A percentile compares a stretch with the other conserved stretches of the same genome.
phyloP scores from a whole-genome alignment of 1,140 invertebrate species.

The Meteorus sp. region DNA sequence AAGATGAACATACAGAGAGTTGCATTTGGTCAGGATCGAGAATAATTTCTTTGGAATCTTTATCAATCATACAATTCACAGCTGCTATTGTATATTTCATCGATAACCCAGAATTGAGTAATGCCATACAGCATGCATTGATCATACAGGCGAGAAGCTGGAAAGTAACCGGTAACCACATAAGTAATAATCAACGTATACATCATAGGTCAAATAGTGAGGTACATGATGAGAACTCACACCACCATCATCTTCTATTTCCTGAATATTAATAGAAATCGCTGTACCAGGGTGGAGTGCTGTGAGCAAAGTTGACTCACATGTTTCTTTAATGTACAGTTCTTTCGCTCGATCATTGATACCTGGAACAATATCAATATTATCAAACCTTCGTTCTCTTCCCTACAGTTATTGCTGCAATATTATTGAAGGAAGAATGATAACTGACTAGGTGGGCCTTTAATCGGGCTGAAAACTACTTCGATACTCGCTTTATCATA shows the following conservation, averaged over 20 bases:
- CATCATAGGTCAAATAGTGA: conserved; percentile 29
- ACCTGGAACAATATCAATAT: conserved; percentile 49
- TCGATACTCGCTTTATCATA: conserved; percentile 80
- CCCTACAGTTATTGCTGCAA: neutral
- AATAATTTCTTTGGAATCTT: conserved; percentile 63
- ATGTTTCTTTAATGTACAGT: conserved; percentile 72
- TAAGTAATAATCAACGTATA: conserved; percentile 43
- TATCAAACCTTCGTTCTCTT: neutral
- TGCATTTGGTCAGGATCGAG: conserved; percentile 67
- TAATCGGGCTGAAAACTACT: conserved; percentile 74
- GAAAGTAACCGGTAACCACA: conserved; percentile 18
- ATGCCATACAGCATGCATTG: conserved; percentile 80
- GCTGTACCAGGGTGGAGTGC: conserved; percentile 76
- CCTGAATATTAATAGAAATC: conserved; percentile 80
- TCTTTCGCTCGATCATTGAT: conserved; percentile 75
- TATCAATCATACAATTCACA: conserved; percentile 70
- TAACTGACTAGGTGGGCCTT: conserved; percentile 70
- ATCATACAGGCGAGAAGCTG: conserved; percentile 77
- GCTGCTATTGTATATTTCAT: conserved; percentile 82
- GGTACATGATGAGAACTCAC: conserved; percentile 57
- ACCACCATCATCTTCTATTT: conserved; percentile 82
- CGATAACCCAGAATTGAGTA: conserved; percentile 77
- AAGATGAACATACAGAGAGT: conserved; percentile 56
- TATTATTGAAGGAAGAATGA: conserved; percentile 5
- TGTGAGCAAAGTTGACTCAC: conserved; percentile 71